A percentile compares a stretch with the other conserved stretches of the same genome.
Evolutionary conservation across 2,113 vertebrate genomes (phyloP).

Genomic region (Coturnix japonica): DNA sequence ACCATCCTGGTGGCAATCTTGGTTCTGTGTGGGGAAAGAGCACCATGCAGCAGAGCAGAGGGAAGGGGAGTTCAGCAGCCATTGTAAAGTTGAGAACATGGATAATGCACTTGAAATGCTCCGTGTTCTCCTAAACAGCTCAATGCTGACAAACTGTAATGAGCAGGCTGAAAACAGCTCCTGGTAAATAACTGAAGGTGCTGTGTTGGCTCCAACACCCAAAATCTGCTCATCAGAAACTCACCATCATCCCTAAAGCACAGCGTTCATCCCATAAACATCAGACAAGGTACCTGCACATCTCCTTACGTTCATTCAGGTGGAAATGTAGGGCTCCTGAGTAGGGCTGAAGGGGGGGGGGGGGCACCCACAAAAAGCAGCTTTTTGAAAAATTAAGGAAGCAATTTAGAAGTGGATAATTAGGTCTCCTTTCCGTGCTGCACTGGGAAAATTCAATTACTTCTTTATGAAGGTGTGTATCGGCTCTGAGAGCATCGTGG

Average conservation of each 20-base stretch:
- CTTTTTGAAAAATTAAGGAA: slow-evolving; percentile 77
- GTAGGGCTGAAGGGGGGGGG: slow-evolving; percentile 39
- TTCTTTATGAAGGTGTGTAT: slow-evolving; percentile 77
- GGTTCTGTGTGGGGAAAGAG: neutral
- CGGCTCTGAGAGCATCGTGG: slow-evolving; percentile 62
- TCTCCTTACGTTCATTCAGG: slow-evolving; percentile 26
- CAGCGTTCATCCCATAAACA: slow-evolving; percentile 55
- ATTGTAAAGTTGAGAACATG: neutral
- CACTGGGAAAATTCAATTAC: slow-evolving; percentile 82
- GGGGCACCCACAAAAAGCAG: slow-evolving; percentile 68
- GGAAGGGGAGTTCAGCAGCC: neutral
- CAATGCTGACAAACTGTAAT: neutral
- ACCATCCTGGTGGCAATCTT: neutral
- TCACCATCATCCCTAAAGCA: slow-evolving; percentile 15
- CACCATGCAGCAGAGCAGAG: fast-evolving
- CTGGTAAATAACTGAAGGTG: slow-evolving; percentile 65
- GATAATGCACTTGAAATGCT: fast-evolving
- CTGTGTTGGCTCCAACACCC: neutral
- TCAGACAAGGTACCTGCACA: neutral
- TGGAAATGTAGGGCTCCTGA: neutral
- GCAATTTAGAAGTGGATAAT: slow-evolving; percentile 79
- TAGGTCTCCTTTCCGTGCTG: slow-evolving; percentile 76
- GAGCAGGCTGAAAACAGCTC: neutral
- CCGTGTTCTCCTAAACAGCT: neutral
- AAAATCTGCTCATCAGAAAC: slow-evolving; percentile 32